Conservation (phyloP, 1,140 invertebrate species). For the Lasioglossum baleicum region DNA sequence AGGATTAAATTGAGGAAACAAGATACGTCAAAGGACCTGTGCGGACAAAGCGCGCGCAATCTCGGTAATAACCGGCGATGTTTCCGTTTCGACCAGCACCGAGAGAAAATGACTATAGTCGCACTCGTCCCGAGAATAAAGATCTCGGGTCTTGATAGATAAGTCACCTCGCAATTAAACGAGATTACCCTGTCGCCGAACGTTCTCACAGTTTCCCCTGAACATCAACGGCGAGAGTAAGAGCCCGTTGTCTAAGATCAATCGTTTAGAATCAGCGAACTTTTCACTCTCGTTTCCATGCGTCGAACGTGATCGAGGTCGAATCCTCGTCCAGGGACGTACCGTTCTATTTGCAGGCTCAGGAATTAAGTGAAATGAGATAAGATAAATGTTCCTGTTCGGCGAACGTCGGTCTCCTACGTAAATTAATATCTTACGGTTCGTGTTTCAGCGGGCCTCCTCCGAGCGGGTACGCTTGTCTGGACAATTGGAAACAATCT, state of each 20-base stretch:
- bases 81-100: not conserved
- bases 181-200: too few species aligned
- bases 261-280: too few species aligned
- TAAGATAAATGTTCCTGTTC: conserved; percentile 32
- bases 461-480: conserved; percentile 9
- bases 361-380: conserved; percentile 36
- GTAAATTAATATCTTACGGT: conserved; percentile 39
- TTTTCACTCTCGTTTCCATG: not conserved
- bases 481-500: conserved; percentile 50
- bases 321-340: not conserved
- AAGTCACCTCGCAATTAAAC: too few species aligned
- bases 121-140: too few species aligned
- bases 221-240: too few species aligned
- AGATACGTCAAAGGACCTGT: not conserved
- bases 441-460: conserved; percentile 3
- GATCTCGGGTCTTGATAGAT: too few species aligned
- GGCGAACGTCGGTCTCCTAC: conserved; percentile 1
- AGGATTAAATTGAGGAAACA: not conserved
- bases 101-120: too few species aligned
- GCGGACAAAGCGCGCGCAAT: not conserved
- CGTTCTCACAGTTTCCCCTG: too few species aligned
- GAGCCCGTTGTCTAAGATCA: too few species aligned
- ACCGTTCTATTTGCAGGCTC: conserved; percentile 27
- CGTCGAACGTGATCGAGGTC: conserved; percentile 6
- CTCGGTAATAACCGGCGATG: not conserved